Conservation (phyloP, 2,113 vertebrate species). For the Lipotes vexillifer region DNA sequence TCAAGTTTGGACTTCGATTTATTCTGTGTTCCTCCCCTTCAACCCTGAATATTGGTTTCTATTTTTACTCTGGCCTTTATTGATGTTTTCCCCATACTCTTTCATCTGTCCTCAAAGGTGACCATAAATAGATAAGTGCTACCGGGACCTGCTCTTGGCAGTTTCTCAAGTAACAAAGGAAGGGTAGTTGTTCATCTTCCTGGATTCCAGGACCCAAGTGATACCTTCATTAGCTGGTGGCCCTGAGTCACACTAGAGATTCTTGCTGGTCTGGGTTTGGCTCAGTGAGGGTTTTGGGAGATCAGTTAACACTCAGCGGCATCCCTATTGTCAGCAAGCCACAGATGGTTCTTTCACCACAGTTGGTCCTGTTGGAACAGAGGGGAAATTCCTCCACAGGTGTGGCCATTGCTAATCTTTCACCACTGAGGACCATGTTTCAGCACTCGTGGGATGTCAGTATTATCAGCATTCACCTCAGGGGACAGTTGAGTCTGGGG, state of each 20-base stretch:
- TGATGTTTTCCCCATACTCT: not conserved
- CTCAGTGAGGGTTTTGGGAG: not conserved
- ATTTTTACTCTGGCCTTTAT: constrained; percentile 19
- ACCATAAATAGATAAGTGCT: not conserved
- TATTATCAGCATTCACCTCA: not conserved
- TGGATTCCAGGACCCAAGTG: not conserved
- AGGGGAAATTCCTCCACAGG: not conserved
- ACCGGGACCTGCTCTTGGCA: not conserved
- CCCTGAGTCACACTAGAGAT: not conserved
- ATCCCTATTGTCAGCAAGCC: not conserved
- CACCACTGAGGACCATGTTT: not conserved
- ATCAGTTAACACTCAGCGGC: not conserved
- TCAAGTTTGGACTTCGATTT: constrained; percentile 8
- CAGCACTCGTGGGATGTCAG: not conserved
- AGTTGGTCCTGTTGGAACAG: not conserved
- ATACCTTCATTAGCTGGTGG: not conserved
- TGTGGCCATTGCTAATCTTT: not conserved
- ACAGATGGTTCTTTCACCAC: not conserved
- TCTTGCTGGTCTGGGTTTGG: not conserved
- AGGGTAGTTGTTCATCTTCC: not conserved
- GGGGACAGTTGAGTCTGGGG: not conserved
- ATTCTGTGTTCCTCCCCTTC: not conserved
- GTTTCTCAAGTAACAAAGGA: not conserved
- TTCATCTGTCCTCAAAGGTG: not conserved
- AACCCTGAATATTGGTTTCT: not conserved